Conservation (phyloP, 2,888 invertebrate species). For the Pandemis cinnamomeana region DNA sequence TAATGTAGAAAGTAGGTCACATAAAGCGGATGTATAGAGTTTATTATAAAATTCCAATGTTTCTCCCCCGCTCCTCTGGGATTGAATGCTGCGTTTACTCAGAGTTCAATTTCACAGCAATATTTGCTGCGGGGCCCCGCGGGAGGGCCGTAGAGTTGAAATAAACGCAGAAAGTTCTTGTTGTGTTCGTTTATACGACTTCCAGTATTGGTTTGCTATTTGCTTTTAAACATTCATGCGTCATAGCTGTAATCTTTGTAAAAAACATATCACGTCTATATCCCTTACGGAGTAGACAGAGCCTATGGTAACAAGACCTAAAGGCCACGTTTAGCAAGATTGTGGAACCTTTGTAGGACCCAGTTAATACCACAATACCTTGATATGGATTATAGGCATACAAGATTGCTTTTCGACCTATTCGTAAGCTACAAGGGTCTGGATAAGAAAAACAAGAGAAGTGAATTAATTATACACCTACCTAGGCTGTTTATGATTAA, state of each 20-base stretch:
- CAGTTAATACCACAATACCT: too few species aligned
- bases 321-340: too few species aligned
- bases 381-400: too few species aligned
- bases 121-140: conserved; percentile 58
- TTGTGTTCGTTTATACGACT: not conserved
- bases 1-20: conserved; percentile 29
- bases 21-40: conserved; percentile 21
- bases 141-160: conserved; percentile 43
- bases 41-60: conserved; percentile 40
- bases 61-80: conserved; percentile 39
- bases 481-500: not conserved
- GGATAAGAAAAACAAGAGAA: not conserved
- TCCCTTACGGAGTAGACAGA: too few species aligned
- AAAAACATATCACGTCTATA: too few species aligned
- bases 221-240: not conserved
- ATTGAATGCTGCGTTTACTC: conserved; percentile 45
- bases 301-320: too few species aligned
- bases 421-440: not conserved
- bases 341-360: not conserved
- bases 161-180: conserved; percentile 6
- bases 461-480: too few species aligned
- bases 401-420: not conserved
- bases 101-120: conserved; percentile 70
- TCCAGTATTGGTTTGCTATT: not conserved
- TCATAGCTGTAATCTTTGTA: not conserved